Evolutionary conservation across 2,113 vertebrate genomes (phyloP), one percentile per base, ranked within the genome.

Genomic region (Tiliqua scincoides): DNA sequence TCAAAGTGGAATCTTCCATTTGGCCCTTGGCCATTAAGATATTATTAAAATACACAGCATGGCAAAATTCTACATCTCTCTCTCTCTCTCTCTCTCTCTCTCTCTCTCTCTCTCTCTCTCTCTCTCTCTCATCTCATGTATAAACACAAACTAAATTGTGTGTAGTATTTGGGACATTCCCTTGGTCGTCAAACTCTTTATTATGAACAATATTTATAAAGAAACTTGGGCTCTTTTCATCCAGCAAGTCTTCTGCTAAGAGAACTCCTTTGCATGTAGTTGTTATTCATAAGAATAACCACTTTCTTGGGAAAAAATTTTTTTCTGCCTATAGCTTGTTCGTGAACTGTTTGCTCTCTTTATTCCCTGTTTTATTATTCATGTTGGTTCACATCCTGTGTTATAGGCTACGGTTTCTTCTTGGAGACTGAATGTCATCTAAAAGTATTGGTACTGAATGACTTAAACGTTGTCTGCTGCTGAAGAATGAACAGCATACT

Each of bases 261-360:
- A 48, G 12, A 82, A 71, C 14, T 79, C 8, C 21, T 59, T 54
- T 72, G 11, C 43, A 71, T 71, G 15, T 40, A 74, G 73, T 72
- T 83, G 35, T 62, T 73, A 83, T 73, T 59, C 57, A 73, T 73
- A 61, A 73, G 54, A 62, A 61, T 61, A 17, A 57, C 8, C 70
- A 62, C 15, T 74, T 83, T 32, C 68, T 83, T 72, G 11, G n/a
- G 67, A 82, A 52, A 57, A 82, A 57, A 27, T 17, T 59, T 37
- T 59, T 25, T 17, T 17, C 48, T 61, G 35, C 68, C 81, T 40
- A 83, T 59, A 59, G 68, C 32, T 83, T 71, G 48, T 82, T 70
- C 27, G 81, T 61, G 35, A 73, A 83, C 23, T 72, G 81, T 72
- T 82, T 82, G 80, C 48, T 83, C 54, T 61, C 68, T 72, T 83